phyloP scores from a whole-genome alignment of 2,113 vertebrate species.

The Phyllopteryx taeniolatus region DNA sequence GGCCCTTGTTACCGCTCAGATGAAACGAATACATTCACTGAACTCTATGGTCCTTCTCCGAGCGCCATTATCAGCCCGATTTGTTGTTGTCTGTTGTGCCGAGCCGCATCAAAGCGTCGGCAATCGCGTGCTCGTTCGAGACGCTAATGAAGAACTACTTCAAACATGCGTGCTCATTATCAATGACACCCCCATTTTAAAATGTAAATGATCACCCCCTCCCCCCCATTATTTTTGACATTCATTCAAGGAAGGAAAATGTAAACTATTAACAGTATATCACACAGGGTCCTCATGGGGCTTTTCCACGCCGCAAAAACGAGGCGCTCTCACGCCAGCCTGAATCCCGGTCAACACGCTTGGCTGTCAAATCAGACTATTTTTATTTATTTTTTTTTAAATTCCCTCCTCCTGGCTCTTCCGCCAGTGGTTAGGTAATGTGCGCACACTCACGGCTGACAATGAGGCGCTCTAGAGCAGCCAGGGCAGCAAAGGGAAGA shows the following conservation, averaged over 20 bases:
- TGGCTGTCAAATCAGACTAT: no score
- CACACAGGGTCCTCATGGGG: no score
- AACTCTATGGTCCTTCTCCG: conserved; percentile 60
- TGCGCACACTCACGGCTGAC: no score
- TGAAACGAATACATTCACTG: conserved; percentile 64
- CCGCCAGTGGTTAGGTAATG: no score
- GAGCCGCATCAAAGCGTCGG: conserved; percentile 77
- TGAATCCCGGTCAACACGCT: no score
- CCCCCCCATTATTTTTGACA: conserved; percentile 4
- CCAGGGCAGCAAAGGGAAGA: no score
- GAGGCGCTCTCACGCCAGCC: no score
- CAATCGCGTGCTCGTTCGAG: conserved; percentile 56
- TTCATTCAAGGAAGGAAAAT: conserved; percentile 3
- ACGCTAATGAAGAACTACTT: conserved; percentile 65
- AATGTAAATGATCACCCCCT: conserved; percentile 56
- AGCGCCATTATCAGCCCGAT: conserved; percentile 70
- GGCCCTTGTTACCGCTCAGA: conserved; percentile 74
- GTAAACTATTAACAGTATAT: neutral
- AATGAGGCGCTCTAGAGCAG: no score
- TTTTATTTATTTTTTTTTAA: no score
- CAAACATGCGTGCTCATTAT: conserved; percentile 70
- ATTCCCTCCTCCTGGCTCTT: no score
- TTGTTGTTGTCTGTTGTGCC: conserved; percentile 59
- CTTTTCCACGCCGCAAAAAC: no score
- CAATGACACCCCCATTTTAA: conserved; percentile 68